A percentile compares a stretch with the other conserved stretches of the same genome.
phyloP scores from a whole-genome alignment of 2,113 vertebrate species.

The Ceuthmochares aereus region DNA sequence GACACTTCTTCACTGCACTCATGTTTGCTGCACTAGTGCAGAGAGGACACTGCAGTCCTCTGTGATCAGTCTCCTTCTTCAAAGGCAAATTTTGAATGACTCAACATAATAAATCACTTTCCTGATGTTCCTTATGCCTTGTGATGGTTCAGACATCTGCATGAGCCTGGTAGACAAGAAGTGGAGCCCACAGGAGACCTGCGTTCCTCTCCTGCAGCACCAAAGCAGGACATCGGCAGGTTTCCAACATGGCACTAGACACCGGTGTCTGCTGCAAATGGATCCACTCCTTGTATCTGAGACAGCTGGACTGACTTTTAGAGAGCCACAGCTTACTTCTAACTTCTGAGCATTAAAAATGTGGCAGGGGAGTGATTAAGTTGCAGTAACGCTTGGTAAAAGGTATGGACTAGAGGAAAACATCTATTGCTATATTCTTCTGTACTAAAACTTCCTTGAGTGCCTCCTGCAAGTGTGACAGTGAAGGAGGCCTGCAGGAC shows the following conservation, averaged over 20 bases:
- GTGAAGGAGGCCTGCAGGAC: background rate
- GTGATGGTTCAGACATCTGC: background rate
- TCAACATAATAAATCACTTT: background rate
- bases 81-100: background rate
- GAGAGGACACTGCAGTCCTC: background rate
- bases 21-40: background rate
- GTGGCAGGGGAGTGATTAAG: background rate
- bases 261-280: accelerated
- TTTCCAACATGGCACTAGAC: background rate
- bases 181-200: background rate
- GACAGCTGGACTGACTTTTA: background rate
- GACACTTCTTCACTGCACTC: background rate
- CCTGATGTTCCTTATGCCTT: background rate
- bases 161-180: background rate
- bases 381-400: background rate
- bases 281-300: background rate
- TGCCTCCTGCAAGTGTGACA: background rate
- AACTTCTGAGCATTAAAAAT: background rate
- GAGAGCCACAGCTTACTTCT: background rate
- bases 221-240: background rate
- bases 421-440: accelerated
- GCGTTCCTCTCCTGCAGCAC: background rate
- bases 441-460: background rate
- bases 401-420: background rate
- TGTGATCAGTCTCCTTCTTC: background rate